These are phyloP conservation scores for Subanguina moxae DNA, from an alignment of 1,140 invertebrate species.

Conservation along the genomic window DNA sequence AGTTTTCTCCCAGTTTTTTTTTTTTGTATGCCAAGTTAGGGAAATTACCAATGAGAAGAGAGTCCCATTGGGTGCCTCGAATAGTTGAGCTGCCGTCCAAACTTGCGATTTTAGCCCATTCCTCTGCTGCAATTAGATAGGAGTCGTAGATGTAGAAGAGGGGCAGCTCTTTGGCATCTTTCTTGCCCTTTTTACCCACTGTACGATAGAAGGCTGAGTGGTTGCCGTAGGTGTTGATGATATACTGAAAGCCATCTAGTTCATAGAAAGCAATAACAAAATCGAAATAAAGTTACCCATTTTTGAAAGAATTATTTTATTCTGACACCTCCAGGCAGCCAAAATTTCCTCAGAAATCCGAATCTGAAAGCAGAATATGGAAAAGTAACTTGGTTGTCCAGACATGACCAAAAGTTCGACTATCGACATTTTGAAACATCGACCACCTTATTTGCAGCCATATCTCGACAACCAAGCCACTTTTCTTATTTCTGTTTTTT, in stretches of 20 bases:
- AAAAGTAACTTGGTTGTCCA: no score
- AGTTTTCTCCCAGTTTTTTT: background rate
- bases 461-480: no score
- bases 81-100: slow-evolving; percentile 52
- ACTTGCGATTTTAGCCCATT: slow-evolving; percentile 60
- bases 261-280: no score
- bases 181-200: slow-evolving; percentile 7
- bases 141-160: slow-evolving; percentile 64
- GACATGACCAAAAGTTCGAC: no score
- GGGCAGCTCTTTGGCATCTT: slow-evolving; percentile 53
- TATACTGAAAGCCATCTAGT: slow-evolving; percentile 59
- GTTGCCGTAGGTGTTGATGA: slow-evolving; percentile 61
- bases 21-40: background rate
- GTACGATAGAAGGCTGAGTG: slow-evolving; percentile 62
- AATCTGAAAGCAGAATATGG: no score
- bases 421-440: no score
- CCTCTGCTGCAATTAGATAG: slow-evolving; percentile 48
- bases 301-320: no score
- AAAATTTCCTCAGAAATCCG: no score
- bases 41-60: slow-evolving; percentile 59
- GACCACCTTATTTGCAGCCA: no score
- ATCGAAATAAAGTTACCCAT: no score
- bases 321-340: no score
- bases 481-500: no score
- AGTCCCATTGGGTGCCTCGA: slow-evolving; percentile 61